phyloP scores from a whole-genome alignment of 2,888 invertebrate genomes.

The Caenorhabditis sinica region DNA sequence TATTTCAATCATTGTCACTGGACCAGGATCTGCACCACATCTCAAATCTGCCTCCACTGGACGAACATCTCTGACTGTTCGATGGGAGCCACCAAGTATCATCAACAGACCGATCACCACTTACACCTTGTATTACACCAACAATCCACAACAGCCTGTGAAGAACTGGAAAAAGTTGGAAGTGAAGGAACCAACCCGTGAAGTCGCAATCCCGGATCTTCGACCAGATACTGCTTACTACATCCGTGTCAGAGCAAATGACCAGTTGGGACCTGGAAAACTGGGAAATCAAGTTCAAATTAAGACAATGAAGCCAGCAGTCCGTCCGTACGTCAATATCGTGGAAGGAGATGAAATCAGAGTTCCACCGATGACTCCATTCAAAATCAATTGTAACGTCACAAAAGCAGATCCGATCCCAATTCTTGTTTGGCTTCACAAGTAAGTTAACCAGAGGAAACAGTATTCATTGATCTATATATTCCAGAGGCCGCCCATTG shows the following conservation, averaged over 20 bases:
- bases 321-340: slow-evolving; percentile 80
- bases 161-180: slow-evolving; percentile 81
- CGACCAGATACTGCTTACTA: slow-evolving; percentile 80
- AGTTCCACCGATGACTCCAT: slow-evolving; percentile 79
- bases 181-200: slow-evolving; percentile 78
- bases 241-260: slow-evolving; percentile 81
- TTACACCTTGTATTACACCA: slow-evolving; percentile 83
- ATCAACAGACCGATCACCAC: slow-evolving; percentile 82
- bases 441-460: slow-evolving; percentile 58
- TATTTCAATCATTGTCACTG: slow-evolving; percentile 79
- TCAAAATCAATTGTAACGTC: slow-evolving; percentile 81
- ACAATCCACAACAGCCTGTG: slow-evolving; percentile 80
- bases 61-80: slow-evolving; percentile 70
- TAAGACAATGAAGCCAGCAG: slow-evolving; percentile 80
- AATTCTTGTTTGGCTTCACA: slow-evolving; percentile 78
- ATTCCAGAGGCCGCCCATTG: slow-evolving; percentile 77
- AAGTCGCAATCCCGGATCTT: slow-evolving; percentile 77
- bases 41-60: slow-evolving; percentile 77
- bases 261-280: slow-evolving; percentile 81
- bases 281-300: slow-evolving; percentile 81
- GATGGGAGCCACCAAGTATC: slow-evolving; percentile 81
- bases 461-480: not conserved
- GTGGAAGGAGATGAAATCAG: slow-evolving; percentile 80
- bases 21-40: slow-evolving; percentile 80
- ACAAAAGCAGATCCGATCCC: slow-evolving; percentile 82